A percentile compares a stretch with the other conserved stretches of the same genome.
Evolutionary conservation across 1,140 invertebrate species (phyloP).

Genomic region (Lineus longissimus): DNA sequence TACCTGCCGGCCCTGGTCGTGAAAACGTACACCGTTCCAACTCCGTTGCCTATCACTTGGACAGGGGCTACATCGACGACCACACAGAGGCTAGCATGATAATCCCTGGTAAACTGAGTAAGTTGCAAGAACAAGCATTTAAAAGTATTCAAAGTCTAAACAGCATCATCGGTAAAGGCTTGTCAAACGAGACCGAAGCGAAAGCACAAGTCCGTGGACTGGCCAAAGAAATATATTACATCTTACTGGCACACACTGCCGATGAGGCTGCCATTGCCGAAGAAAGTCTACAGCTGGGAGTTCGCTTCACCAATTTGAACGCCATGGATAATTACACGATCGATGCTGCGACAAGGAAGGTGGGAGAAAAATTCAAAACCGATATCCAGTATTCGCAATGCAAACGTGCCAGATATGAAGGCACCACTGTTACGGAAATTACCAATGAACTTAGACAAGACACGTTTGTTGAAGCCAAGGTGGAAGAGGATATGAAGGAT

Average conservation of each 20-base stretch:
- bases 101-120: background rate
- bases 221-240: constrained; percentile 2
- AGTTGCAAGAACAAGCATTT: constrained; percentile 7
- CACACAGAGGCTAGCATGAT: background rate
- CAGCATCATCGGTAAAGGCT: constrained; percentile 4
- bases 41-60: background rate
- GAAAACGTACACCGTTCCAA: background rate
- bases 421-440: background rate
- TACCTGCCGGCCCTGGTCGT: constrained; percentile 1
- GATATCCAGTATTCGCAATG: background rate
- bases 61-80: constrained; percentile 2
- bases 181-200: background rate
- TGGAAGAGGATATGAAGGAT: constrained; percentile 5
- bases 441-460: constrained; percentile 7
- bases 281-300: constrained; percentile 7
- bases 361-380: constrained; percentile 4
- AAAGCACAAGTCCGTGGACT: constrained; percentile 3
- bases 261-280: background rate
- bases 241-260: constrained; percentile 5
- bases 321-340: constrained; percentile 7
- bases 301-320: constrained; percentile 6
- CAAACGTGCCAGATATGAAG: background rate
- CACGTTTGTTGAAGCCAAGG: constrained; percentile 1
- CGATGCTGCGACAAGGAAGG: constrained; percentile 2
- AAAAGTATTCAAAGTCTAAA: constrained; percentile 3